Conservation (phyloP, 2,113 vertebrate species). For the Cheirogaleus medius region DNA sequence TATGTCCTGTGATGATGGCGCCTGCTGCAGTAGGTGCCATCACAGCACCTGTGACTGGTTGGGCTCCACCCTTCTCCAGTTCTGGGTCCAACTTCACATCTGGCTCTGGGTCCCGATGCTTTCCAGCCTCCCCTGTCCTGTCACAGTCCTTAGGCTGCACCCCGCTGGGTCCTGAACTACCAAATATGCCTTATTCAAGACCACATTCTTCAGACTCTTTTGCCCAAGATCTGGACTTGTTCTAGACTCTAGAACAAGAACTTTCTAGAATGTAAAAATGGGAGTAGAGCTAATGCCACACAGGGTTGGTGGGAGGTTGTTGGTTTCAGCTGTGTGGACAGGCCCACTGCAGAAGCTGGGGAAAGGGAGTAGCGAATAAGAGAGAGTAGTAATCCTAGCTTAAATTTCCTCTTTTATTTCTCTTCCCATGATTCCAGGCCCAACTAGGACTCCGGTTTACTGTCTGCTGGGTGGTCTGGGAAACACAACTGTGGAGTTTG, state of each 20-base stretch:
- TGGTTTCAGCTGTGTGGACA: not conserved
- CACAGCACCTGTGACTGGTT: not conserved
- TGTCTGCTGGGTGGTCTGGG: not conserved
- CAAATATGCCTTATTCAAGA: not conserved
- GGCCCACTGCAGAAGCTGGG: not conserved
- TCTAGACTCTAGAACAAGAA: not conserved
- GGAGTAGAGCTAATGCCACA: not conserved
- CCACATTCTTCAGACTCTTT: not conserved
- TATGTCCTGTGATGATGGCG: not conserved
- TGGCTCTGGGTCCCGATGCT: not conserved
- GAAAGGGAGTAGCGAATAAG: not conserved
- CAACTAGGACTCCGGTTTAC: not conserved
- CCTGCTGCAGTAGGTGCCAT: rapidly evolving
- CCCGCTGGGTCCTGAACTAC: not conserved
- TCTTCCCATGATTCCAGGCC: not conserved
- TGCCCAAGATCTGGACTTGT: not conserved
- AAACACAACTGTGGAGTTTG: not conserved
- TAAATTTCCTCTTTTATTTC: not conserved
- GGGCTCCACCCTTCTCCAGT: not conserved
- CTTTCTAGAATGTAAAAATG: not conserved
- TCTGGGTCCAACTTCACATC: not conserved
- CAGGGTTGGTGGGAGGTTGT: not conserved
- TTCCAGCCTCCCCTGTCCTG: not conserved
- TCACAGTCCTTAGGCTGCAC: too few species aligned
- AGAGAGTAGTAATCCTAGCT: not conserved